Base-by-base conservation (phyloP, 2,888 invertebrate species). In the Erannis defoliaria region DNA sequence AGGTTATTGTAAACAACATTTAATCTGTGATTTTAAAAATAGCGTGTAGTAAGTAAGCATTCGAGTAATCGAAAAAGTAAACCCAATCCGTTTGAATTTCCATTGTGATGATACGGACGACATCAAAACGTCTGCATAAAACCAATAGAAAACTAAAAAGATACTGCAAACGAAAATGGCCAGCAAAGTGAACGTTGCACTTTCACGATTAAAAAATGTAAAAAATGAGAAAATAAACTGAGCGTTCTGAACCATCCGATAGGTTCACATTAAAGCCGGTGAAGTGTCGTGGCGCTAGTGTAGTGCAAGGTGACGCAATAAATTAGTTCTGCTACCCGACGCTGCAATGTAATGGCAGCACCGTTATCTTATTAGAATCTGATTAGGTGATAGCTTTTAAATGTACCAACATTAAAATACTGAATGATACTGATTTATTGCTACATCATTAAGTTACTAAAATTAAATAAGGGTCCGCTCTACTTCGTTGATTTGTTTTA, bases 101-200 rank as follows among this genome's bases (percentile, higher is more conserved):
- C 35, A 40, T 55, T 55, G 54, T 60, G 37, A 21, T 19, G 42
- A 49, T 74, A 81, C 80, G 76, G 71, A 75, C 81, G 82, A 86
- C 80, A 89, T 89, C 85, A 86, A 89, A 89, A 85, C 84, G 85
- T 85, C 85, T 87, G 82, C 81, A 82, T 85, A 86, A 67, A 87
- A 86, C 85, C 81, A 84, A 84, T 88, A 85, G 80, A 84, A 88
- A 90, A 86, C 78, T 79, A 89, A 89, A 90, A 88, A 85, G 84
- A 86, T 88, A 84, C 75, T 78, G 76, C 77, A 78, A 85, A 85
- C 84, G 80, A 87, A 87, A 90, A 89, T 87, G 82, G 83, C 84
- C 76, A 77, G 80, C 83, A 85, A 90, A 89, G 89, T 89, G 90
- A 89, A 89, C 89, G 87, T 87, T 88, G 91, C 91, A 90, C 90